A percentile compares a stretch with the other conserved stretches of the same genome.
These are phyloP conservation scores for Mormoops blainvillei DNA, from an alignment of 2,113 vertebrate genomes.

Conservation along the genomic window DNA sequence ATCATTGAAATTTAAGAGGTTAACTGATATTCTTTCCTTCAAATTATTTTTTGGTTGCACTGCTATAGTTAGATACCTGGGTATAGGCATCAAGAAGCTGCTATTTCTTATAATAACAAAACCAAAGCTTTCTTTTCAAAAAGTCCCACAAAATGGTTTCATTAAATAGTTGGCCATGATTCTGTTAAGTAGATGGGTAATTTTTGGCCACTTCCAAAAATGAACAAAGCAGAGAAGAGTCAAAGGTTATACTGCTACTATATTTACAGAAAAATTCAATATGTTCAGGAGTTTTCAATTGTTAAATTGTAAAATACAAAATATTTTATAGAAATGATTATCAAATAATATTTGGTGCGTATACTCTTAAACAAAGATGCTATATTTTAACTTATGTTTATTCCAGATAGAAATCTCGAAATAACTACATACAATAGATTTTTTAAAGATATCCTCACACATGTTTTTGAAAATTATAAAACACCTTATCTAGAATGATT, in stretches of 20 bases:
- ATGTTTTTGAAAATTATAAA: conserved; percentile 1
- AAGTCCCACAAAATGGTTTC: neutral
- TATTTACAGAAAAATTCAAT: neutral
- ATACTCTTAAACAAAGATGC: neutral
- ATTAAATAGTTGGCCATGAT: neutral
- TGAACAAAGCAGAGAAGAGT: neutral
- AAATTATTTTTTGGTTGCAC: neutral
- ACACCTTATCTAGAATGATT: neutral
- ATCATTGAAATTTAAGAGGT: neutral
- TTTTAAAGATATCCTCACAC: neutral
- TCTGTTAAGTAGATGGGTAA: neutral
- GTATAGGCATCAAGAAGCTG: neutral
- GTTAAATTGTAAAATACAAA: neutral
- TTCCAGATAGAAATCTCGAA: neutral
- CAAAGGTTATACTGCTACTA: neutral
- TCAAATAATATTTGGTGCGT: neutral
- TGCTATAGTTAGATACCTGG: neutral
- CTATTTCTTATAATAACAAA: neutral
- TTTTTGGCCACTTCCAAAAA: neutral
- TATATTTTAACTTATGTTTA: neutral
- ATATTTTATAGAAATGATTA: neutral
- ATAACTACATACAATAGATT: neutral
- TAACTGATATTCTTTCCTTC: neutral
- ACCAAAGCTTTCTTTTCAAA: neutral
- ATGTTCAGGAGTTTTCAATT: neutral